Conservation (phyloP, 2,797 vertebrate genomes). For the Danio albolineatus region DNA sequence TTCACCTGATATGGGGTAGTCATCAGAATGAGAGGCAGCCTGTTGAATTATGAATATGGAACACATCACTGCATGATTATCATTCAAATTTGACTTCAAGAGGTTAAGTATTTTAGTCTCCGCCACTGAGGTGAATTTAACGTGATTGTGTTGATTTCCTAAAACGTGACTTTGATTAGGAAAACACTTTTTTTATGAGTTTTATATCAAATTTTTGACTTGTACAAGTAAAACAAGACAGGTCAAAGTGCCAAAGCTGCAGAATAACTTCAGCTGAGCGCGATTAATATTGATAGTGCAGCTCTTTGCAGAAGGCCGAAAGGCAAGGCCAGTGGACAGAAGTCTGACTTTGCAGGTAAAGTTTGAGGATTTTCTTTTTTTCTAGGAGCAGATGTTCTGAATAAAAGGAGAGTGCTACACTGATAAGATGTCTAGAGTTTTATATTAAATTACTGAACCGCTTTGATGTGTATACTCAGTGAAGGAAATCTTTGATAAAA, state of each 20-base stretch:
- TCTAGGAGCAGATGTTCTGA: conserved; percentile 13
- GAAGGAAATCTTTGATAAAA: not conserved
- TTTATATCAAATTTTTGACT: conserved; percentile 13
- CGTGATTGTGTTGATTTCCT: conserved; percentile 11
- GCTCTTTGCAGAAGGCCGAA: conserved; percentile 12
- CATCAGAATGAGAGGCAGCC: conserved; percentile 49
- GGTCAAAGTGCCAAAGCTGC: conserved; percentile 10
- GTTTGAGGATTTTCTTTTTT: not conserved
- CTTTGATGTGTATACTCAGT: conserved; percentile 9
- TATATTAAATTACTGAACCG: not conserved
- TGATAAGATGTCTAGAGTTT: not conserved
- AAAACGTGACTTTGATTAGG: conserved; percentile 22
- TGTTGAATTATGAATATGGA: conserved; percentile 62
- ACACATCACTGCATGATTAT: conserved; percentile 41
- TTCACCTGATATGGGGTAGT: conserved; percentile 44
- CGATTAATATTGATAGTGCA: conserved; percentile 22
- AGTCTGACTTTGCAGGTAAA: conserved; percentile 27
- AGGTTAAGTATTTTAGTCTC: conserved; percentile 38
- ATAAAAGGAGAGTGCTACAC: not conserved
- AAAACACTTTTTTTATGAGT: not conserved
- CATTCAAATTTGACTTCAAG: conserved; percentile 42
- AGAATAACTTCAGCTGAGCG: not conserved
- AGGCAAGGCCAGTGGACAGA: conserved; percentile 6
- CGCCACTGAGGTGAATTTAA: conserved; percentile 11
- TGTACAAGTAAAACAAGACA: conserved; percentile 8